phyloP scores from a whole-genome alignment of 37 sponge, comb jelly and placozoan genomes.

The Beroe forskalii region DNA sequence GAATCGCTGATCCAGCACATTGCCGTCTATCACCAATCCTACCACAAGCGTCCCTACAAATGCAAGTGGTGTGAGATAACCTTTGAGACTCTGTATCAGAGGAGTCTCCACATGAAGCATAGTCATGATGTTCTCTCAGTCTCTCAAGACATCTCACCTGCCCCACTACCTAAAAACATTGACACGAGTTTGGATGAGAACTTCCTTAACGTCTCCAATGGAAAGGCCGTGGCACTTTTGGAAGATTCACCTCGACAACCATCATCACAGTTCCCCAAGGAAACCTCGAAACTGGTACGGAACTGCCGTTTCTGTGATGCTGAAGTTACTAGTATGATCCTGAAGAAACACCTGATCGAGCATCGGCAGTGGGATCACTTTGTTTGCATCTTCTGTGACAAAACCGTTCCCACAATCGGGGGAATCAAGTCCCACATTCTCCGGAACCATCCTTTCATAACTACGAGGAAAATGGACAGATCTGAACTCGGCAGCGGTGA shows the following conservation, averaged over 20 bases:
- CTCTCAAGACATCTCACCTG: neutral
- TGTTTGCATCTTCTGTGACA: conserved; percentile 58
- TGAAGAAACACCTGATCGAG: conserved; percentile 50
- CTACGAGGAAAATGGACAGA: conserved; percentile 35
- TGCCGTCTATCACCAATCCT: conserved; percentile 4
- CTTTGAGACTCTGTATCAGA: conserved; percentile 58
- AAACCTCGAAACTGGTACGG: conserved; percentile 24
- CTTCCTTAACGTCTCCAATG: neutral
- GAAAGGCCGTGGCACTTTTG: neutral
- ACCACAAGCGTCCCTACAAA: conserved; percentile 55
- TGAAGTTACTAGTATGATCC: conserved; percentile 52
- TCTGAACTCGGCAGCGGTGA: conserved; percentile 39
- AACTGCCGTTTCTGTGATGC: conserved; percentile 46
- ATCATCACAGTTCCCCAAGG: conserved; percentile 14
- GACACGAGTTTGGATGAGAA: neutral
- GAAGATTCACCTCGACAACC: conserved; percentile 8
- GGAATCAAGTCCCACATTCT: conserved; percentile 65
- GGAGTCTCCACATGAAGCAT: conserved; percentile 60
- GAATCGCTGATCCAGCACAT: conserved; percentile 52
- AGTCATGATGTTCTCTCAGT: conserved; percentile 33
- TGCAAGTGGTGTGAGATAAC: conserved; percentile 66
- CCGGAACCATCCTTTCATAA: conserved; percentile 55
- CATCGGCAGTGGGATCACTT: conserved; percentile 58
- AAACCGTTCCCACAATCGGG: conserved; percentile 44
- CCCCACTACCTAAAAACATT: neutral